These are phyloP conservation scores for Netelia virgata DNA, from an alignment of 2,888 invertebrate genomes.

Conservation along the genomic window DNA sequence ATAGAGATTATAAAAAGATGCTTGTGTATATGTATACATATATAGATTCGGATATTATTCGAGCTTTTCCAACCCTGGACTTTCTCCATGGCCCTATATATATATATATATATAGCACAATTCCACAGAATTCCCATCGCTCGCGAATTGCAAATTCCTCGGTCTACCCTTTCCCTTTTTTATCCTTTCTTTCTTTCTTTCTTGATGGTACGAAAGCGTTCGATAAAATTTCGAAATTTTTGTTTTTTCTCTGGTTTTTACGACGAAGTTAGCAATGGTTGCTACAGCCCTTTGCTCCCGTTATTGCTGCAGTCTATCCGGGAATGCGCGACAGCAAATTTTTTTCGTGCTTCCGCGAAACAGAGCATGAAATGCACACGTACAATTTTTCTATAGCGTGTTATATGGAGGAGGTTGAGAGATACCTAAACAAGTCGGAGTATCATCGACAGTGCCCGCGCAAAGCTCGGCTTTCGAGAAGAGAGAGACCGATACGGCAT, in stretches of 20 bases:
- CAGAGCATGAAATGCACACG: no score
- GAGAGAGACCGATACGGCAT: neutral
- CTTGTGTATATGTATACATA: conserved; percentile 2
- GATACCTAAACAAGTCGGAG: neutral
- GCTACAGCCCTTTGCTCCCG: no score
- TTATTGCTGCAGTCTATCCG: no score
- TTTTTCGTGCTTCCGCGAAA: no score
- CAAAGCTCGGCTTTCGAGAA: conserved; percentile 49
- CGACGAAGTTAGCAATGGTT: no score
- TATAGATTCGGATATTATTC: conserved; percentile 26
- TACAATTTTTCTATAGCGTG: no score
- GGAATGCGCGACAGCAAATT: no score
- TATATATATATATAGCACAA: neutral
- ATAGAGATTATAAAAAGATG: conserved; percentile 19
- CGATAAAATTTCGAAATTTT: conserved; percentile 53
- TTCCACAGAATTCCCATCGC: conserved; percentile 18
- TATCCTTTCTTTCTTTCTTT: neutral
- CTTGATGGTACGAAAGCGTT: conserved; percentile 9
- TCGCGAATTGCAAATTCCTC: neutral
- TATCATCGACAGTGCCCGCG: neutral
- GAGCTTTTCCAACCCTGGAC: conserved; percentile 44
- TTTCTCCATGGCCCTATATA: neutral
- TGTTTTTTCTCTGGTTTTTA: conserved; percentile 2
- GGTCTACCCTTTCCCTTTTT: neutral
- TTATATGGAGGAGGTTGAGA: no score